Conservation (phyloP, 2,113 vertebrate species). For the Aspidoscelis tigris region DNA sequence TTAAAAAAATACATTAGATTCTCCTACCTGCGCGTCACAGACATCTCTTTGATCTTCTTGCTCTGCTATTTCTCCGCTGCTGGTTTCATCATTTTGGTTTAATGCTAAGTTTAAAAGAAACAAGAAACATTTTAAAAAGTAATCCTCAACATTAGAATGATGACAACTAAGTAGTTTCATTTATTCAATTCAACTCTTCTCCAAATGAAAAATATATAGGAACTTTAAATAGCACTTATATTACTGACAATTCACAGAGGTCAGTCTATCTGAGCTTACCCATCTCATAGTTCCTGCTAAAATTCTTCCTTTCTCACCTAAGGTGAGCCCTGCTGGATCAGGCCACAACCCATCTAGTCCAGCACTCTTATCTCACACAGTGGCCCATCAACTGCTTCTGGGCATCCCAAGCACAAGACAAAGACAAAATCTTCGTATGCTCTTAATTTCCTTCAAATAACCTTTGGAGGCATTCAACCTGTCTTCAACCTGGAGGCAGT, state of each 20-base stretch:
- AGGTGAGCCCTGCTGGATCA: neutral
- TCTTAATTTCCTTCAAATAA: no score
- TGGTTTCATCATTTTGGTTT: conserved; percentile 73
- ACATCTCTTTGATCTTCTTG: conserved; percentile 61
- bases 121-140: conserved; percentile 1
- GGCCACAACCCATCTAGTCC: no score
- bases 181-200: no score
- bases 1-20: conserved; percentile 35
- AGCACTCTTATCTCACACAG: no score
- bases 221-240: neutral
- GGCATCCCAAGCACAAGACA: no score
- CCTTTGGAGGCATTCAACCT: no score
- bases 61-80: conserved; percentile 51
- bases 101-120: conserved; percentile 65
- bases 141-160: neutral
- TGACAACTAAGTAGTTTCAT: neutral
- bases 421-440: no score
- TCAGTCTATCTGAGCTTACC: neutral
- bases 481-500: no score
- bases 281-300: neutral
- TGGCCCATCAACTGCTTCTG: no score
- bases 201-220: no score
- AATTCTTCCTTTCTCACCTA: neutral
- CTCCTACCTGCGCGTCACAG: conserved; percentile 71
- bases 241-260: neutral